Percentiles rank a stretch among this genome's conserved stretches.
Evolutionary conservation across 1,140 invertebrate species (phyloP).

Genomic region (Ceratina calcarata): DNA sequence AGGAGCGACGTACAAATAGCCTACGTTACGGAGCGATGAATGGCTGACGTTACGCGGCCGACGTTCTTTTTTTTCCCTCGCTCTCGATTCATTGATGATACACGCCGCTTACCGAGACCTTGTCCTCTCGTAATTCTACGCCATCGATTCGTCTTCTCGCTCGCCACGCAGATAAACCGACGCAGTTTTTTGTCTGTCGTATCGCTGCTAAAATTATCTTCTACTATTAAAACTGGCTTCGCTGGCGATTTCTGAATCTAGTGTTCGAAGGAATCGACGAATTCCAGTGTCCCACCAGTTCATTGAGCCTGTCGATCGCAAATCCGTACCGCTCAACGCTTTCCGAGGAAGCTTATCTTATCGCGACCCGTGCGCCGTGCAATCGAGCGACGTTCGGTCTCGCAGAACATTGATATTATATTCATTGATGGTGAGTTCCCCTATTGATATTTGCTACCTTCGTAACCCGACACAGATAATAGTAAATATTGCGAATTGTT

Average conservation of each 20-base stretch:
- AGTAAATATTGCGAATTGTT: not conserved
- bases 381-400: slow-evolving; percentile 39
- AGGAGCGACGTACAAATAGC: slow-evolving; percentile 37
- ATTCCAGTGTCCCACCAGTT: not conserved
- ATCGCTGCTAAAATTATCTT: not conserved
- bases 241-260: not conserved
- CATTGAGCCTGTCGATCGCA: not conserved
- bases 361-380: not conserved
- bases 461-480: not conserved
- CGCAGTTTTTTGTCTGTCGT: not conserved
- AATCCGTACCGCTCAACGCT: not conserved
- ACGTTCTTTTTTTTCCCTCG: not conserved
- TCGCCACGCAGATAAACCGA: not conserved
- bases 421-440: slow-evolving; percentile 20
- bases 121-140: not conserved
- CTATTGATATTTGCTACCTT: not conserved
- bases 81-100: slow-evolving; percentile 32
- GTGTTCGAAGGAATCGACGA: not conserved
- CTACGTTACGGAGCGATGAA: slow-evolving; percentile 21
- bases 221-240: too few species aligned
- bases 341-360: slow-evolving; percentile 33
- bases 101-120: not conserved
- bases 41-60: slow-evolving; percentile 17
- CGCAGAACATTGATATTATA: slow-evolving; percentile 29
- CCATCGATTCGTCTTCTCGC: slow-evolving; percentile 21